Conservation (phyloP, 2,113 vertebrate genomes). For the Apaloderma vittatum region DNA sequence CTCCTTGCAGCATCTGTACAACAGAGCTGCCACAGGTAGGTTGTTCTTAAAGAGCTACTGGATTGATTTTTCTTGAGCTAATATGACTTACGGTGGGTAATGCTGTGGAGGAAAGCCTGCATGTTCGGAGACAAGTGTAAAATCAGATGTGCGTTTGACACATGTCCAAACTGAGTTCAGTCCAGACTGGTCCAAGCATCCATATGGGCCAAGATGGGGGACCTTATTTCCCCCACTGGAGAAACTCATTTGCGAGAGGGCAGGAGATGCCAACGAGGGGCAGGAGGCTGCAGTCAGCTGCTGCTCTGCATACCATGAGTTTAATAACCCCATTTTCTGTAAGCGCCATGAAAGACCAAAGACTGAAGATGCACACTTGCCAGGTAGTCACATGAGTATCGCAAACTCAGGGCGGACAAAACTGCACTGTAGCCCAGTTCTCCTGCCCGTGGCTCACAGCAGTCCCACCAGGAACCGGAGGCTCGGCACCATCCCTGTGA, state of each 20-base stretch:
- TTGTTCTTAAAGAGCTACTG: background rate
- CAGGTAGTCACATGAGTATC: fast-evolving
- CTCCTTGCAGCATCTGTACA: background rate
- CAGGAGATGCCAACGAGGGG: background rate
- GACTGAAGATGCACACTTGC: background rate
- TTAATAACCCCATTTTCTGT: background rate
- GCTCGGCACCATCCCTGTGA: background rate
- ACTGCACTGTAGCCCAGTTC: background rate
- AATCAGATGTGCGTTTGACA: background rate
- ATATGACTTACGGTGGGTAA: background rate
- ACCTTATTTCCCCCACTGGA: background rate
- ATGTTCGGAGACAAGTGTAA: background rate
- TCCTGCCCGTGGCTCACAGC: background rate
- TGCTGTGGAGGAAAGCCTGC: background rate
- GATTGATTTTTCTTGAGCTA: background rate
- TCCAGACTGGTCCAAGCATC: background rate
- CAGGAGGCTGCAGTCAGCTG: background rate
- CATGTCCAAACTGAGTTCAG: background rate
- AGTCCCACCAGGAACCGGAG: background rate
- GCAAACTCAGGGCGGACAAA: background rate
- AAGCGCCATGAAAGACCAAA: fast-evolving
- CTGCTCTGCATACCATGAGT: background rate
- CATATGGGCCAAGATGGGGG: background rate
- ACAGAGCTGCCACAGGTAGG: background rate
- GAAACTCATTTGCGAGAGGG: background rate